phyloP scores from a whole-genome alignment of 2,797 vertebrate genomes.

The Myotis vivesi region DNA sequence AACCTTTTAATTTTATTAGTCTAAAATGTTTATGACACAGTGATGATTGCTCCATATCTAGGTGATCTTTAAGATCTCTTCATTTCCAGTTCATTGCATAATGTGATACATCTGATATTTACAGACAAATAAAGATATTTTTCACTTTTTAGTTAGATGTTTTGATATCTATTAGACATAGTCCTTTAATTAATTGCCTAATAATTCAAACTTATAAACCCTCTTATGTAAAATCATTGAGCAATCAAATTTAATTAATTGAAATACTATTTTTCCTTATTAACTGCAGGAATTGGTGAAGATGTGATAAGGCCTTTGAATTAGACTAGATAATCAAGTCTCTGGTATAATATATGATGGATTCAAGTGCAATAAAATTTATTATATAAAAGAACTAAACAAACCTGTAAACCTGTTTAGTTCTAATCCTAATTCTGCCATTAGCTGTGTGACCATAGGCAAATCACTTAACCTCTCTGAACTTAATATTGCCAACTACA shows the following conservation, averaged over 20 bases:
- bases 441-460: not conserved
- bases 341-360: not conserved
- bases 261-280: slow-evolving; percentile 18
- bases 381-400: not conserved
- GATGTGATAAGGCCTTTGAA: not conserved
- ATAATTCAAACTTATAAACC: slow-evolving; percentile 27
- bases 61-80: not conserved
- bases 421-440: not conserved
- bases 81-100: not conserved
- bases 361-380: not conserved
- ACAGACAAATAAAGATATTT: not conserved
- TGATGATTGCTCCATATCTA: not conserved
- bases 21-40: not conserved
- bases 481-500: not conserved
- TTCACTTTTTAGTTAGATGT: slow-evolving; percentile 18
- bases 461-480: slow-evolving; percentile 31
- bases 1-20: not conserved
- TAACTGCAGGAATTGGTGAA: not conserved
- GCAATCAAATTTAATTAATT: slow-evolving; percentile 25
- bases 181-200: slow-evolving; percentile 6
- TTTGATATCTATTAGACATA: not conserved
- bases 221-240: not conserved
- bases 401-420: not conserved
- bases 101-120: not conserved
- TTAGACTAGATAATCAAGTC: not conserved